Evolutionary conservation across 2,113 vertebrate genomes (phyloP).

Genomic region (Hippolais icterina): DNA sequence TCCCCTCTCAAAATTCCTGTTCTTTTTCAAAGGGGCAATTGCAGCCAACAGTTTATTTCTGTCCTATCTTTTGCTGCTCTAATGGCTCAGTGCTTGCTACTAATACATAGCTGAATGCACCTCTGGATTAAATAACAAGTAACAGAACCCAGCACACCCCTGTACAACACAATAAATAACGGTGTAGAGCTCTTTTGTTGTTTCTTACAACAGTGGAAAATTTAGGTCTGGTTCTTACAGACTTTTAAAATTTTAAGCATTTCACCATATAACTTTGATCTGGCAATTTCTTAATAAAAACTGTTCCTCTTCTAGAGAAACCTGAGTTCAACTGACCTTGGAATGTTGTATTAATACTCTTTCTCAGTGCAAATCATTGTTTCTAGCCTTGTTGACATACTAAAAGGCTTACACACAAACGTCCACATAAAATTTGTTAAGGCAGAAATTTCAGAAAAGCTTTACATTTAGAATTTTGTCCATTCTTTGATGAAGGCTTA

Average conservation of each 20-base stretch:
- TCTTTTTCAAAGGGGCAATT: conserved; percentile 11
- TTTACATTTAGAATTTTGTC: not conserved
- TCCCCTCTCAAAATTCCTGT: not conserved
- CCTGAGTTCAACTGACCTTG: not conserved
- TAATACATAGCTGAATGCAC: not conserved
- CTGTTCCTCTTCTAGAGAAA: not conserved
- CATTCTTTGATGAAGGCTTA: not conserved
- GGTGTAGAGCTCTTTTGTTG: not conserved
- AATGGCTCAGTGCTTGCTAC: not conserved
- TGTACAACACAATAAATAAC: not conserved
- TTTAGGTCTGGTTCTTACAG: not conserved
- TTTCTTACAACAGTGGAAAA: not conserved
- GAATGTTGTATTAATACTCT: not conserved
- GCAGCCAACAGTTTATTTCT: conserved; percentile 5
- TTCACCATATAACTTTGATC: not conserved
- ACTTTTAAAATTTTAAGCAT: not conserved
- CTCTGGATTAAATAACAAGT: conserved; percentile 9
- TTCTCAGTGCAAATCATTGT: not conserved
- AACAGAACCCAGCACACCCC: not conserved
- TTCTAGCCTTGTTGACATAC: not conserved
- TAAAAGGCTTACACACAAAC: not conserved
- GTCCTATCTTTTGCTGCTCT: conserved; percentile 4
- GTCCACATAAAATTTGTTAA: not conserved
- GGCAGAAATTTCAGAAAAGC: not conserved
- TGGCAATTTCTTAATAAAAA: not conserved